A percentile compares a stretch with the other conserved stretches of the same genome.
These are phyloP conservation scores for Drosophila nannoptera DNA, from an alignment of 1,140 invertebrate species.

Conservation along the genomic window DNA sequence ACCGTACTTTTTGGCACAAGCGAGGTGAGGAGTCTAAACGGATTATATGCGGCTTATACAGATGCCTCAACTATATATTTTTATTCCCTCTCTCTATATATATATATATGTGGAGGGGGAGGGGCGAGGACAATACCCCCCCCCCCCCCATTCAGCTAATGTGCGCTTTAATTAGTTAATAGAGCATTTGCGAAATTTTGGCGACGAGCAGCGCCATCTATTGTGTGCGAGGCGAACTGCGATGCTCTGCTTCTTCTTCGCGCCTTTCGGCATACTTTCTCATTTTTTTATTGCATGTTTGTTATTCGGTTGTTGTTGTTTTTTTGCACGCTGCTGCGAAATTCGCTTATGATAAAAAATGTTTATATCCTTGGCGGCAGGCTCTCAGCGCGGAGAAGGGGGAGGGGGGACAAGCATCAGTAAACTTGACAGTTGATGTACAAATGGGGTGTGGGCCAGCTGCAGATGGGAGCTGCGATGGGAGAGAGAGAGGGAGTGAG, in stretches of 20 bases:
- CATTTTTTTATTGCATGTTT: slow-evolving; percentile 20
- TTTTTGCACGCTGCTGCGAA: slow-evolving; percentile 43
- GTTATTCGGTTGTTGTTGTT: slow-evolving; percentile 31
- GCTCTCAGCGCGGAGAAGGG: not conserved
- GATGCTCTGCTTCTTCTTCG: slow-evolving; percentile 22
- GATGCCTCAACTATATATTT: not conserved
- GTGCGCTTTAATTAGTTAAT: not conserved
- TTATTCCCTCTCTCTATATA: not conserved
- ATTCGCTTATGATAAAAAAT: slow-evolving; percentile 60
- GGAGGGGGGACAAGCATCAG: slow-evolving; percentile 49
- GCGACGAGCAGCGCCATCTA: not conserved
- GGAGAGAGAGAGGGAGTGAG: too few species aligned
- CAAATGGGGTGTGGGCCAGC: slow-evolving; percentile 27
- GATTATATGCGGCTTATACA: not conserved
- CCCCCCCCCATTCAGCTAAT: too few species aligned
- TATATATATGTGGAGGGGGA: slow-evolving; percentile 1
- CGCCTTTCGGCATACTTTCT: slow-evolving; percentile 23
- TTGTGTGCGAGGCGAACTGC: slow-evolving; percentile 10
- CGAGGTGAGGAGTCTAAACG: not conserved
- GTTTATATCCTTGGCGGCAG: slow-evolving; percentile 67
- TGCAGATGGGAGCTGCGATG: too few species aligned
- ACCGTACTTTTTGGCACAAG: slow-evolving; percentile 1
- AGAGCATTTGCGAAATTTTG: not conserved
- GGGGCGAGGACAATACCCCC: too few species aligned
- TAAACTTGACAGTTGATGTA: slow-evolving; percentile 72